These are phyloP conservation scores for Drosophila lutescens DNA, from an alignment of 2,888 invertebrate species.

Conservation along the genomic window DNA sequence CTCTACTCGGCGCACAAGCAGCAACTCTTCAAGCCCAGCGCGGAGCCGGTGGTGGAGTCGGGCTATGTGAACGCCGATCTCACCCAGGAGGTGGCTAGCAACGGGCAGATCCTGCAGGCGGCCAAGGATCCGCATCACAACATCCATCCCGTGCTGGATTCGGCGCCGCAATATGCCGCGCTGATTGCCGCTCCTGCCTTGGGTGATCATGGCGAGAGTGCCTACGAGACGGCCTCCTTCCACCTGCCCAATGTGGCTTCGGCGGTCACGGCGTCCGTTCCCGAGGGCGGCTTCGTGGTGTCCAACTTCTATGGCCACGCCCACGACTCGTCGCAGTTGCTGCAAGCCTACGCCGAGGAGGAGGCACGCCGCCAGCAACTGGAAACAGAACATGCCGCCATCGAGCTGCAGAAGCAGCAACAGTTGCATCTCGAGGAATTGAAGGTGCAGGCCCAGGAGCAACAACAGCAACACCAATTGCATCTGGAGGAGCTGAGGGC, in stretches of 20 bases:
- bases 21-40: constrained; percentile 85
- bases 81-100: constrained; percentile 83
- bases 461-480: constrained; percentile 68
- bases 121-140: constrained; percentile 80
- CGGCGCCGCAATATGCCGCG: constrained; percentile 82
- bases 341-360: constrained; percentile 82
- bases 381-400: constrained; percentile 77
- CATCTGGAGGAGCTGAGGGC: constrained; percentile 64
- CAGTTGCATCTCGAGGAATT: constrained; percentile 57
- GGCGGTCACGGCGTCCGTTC: constrained; percentile 51
- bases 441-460: constrained; percentile 52
- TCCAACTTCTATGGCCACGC: constrained; percentile 82
- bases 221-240: constrained; percentile 74
- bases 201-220: constrained; percentile 59
- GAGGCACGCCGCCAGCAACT: constrained; percentile 77
- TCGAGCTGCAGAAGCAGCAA: constrained; percentile 75
- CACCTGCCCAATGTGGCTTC: constrained; percentile 74
- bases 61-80: constrained; percentile 81
- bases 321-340: constrained; percentile 80
- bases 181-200: constrained; percentile 81
- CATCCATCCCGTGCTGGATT: constrained; percentile 79
- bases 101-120: constrained; percentile 83
- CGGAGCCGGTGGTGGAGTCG: constrained; percentile 82
- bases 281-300: constrained; percentile 82
- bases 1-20: constrained; percentile 83